These are phyloP conservation scores for Orientallactaga bullata DNA, from an alignment of 2,113 vertebrate genomes.

Conservation along the genomic window DNA sequence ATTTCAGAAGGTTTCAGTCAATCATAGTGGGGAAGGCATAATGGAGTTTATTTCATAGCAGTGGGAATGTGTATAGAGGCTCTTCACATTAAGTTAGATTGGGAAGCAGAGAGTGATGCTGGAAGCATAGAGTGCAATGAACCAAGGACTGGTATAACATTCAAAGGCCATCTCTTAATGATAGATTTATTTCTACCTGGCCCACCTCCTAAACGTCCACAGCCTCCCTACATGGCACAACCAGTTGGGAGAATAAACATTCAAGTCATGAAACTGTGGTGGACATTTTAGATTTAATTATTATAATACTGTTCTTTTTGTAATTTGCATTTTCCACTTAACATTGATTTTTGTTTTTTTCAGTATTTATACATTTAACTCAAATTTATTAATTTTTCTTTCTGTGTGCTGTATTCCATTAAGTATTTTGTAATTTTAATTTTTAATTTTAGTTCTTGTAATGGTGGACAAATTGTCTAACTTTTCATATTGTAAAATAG, in stretches of 20 bases:
- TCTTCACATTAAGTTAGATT: not conserved
- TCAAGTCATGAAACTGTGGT: not conserved
- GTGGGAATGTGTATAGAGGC: not conserved
- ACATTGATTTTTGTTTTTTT: conserved; percentile 52
- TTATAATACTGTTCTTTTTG: conserved; percentile 15
- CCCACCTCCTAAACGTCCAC: not conserved
- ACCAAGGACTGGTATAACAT: not conserved
- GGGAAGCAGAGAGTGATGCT: not conserved
- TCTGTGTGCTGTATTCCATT: conserved; percentile 17
- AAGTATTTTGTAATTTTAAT: not conserved
- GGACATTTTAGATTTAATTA: not conserved
- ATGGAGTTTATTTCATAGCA: not conserved
- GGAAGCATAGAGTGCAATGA: too few relatives aligned
- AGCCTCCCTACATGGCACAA: not conserved
- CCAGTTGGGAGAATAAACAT: not conserved
- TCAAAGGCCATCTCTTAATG: not conserved
- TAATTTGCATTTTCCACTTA: conserved; percentile 1
- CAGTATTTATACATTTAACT: not conserved
- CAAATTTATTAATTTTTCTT: conserved; percentile 43
- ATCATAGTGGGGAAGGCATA: too few relatives aligned
- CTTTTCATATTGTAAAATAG: conserved; percentile 26
- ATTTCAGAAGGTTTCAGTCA: not conserved
- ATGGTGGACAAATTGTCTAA: conserved; percentile 13
- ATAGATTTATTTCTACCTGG: not conserved
- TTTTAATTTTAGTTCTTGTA: conserved; percentile 38